Percentiles rank a stretch among this genome's conserved stretches.
These are phyloP conservation scores for Lepilemur ruficaudatus DNA, from an alignment of 2,797 vertebrate species.

Conservation along the genomic window DNA sequence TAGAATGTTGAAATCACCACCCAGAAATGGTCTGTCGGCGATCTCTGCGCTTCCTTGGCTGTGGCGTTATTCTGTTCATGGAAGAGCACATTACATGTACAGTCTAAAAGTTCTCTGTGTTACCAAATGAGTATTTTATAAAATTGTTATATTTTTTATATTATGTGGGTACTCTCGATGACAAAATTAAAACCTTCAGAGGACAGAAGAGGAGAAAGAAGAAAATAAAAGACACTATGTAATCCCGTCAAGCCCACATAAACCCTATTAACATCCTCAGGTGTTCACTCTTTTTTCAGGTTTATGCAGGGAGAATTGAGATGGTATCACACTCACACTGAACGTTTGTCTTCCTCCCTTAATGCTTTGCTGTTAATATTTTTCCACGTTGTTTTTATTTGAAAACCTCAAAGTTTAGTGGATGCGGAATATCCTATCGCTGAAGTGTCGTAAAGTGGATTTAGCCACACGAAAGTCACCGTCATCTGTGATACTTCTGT, in stretches of 20 bases:
- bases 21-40: background rate
- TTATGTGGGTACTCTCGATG: background rate
- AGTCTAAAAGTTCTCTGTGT: no score
- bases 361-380: background rate
- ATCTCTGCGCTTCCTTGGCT: background rate
- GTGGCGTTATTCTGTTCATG: background rate
- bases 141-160: background rate
- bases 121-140: background rate
- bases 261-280: no score
- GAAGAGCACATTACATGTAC: background rate
- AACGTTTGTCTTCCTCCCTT: background rate
- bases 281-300: background rate
- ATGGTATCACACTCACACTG: background rate
- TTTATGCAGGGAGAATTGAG: background rate
- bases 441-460: no score
- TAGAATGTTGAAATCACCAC: background rate
- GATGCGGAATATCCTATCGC: background rate
- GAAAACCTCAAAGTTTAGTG: background rate
- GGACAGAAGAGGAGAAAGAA: background rate
- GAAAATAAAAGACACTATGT: background rate
- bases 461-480: background rate
- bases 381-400: background rate
- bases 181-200: background rate
- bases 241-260: background rate
- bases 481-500: background rate